Evolutionary conservation across 2,797 vertebrate genomes (phyloP), one percentile per base, ranked within the genome.

Genomic region (Hydrolagus colliei): DNA sequence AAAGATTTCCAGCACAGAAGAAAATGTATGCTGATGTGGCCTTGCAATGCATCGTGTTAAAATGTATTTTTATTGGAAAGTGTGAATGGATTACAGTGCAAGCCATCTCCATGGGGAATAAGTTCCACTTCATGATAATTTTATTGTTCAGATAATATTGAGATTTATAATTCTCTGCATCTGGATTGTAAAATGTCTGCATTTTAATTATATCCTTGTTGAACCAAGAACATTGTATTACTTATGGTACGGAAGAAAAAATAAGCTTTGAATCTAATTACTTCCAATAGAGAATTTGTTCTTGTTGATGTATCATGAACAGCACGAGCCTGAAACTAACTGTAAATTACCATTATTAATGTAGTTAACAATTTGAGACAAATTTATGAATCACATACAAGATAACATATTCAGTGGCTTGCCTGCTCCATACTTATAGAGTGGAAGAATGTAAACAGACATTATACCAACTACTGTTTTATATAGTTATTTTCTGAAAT

Each of bases 151-250:
- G 73, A 63, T 73, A 86, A 86, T 77, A 13, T 9, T 62, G 86
- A 89, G 87, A 88, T 86, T 87, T 88, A 87, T 87, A 88, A 87
- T 88, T 86, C 41, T 20, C 4, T 85, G 74, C 86, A 86, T 87
- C 86, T 10, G 85, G 86, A 87, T 88, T 87, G 76, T 87, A 88
- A 88, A 86, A 86, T 88, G 62, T 86, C 89, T 87, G n/a, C 84
- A 87, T 88, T 87, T 89, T 90, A 88, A 88, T 90, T 87, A 87
- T 78, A 68, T 86, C 61, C 6, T 86, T 87, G 85, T 88, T 88
- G 88, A 88, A 86, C 59, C 16, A 88, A 86, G 86, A 41, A 77
- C 80, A 73, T 0, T 71, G n/a, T 73, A 74, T 73, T 89, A 86
- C 86, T 89, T 88, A 89, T 88, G 86, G 86, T 76, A 85, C 87